These are phyloP conservation scores for Aelia acuminata DNA, from an alignment of 2,888 invertebrate species.

Conservation along the genomic window DNA sequence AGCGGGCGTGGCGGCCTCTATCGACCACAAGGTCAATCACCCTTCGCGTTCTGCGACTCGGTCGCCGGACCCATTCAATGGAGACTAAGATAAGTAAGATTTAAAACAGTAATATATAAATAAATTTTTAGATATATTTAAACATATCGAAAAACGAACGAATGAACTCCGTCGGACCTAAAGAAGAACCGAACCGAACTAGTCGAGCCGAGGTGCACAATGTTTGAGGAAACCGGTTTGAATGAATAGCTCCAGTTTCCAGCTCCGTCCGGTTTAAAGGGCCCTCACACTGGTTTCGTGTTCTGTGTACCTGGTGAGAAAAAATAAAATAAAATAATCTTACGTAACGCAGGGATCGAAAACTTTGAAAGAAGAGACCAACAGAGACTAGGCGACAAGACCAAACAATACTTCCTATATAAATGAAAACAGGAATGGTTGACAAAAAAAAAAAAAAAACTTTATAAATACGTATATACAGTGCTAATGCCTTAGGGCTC, in stretches of 20 bases:
- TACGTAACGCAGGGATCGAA: too few relatives aligned
- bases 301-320: background rate
- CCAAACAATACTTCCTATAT: background rate
- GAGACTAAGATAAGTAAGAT: too few relatives aligned
- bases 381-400: background rate
- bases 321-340: background rate
- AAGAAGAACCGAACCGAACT: background rate
- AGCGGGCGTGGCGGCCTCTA: conserved; percentile 50
- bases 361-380: background rate
- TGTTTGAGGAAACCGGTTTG: background rate
- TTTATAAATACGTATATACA: background rate
- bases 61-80: background rate
- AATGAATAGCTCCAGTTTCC: conserved; percentile 18
- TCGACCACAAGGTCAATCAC: conserved; percentile 54
- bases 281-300: background rate
- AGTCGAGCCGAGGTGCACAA: background rate
- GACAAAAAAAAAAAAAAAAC: background rate
- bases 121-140: too few relatives aligned
- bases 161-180: background rate
- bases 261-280: conserved; percentile 21
- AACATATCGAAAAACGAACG: background rate
- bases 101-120: too few relatives aligned
- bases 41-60: background rate
- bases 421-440: background rate
- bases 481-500: background rate